Evolutionary conservation across 2,797 vertebrate genomes (phyloP).

Genomic region (Lindbergichthys nudifrons): DNA sequence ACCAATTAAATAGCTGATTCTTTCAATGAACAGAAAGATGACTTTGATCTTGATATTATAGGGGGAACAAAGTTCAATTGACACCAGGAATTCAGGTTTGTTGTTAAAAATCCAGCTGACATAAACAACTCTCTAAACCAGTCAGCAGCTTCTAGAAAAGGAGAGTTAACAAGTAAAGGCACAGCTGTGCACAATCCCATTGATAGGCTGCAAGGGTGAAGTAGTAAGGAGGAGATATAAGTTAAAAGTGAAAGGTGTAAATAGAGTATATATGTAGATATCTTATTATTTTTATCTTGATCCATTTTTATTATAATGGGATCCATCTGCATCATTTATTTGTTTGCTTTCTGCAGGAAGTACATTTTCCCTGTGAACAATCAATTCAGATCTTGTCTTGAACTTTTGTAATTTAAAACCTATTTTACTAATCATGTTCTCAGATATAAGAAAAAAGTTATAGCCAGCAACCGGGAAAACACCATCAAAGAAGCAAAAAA

Average conservation of each 20-base stretch:
- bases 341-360: too few relatives aligned
- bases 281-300: too few relatives aligned
- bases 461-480: constrained; percentile 41
- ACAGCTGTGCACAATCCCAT: constrained; percentile 77
- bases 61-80: background rate
- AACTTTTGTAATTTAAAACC: constrained; percentile 38
- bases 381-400: too few relatives aligned
- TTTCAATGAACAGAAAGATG: too few relatives aligned
- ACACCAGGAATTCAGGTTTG: constrained; percentile 16
- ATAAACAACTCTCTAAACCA: constrained; percentile 35
- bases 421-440: constrained; percentile 64
- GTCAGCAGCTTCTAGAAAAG: constrained; percentile 40
- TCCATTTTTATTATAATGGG: too few relatives aligned
- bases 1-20: background rate
- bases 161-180: constrained; percentile 37
- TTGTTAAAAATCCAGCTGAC: constrained; percentile 41
- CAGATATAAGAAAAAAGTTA: constrained; percentile 55
- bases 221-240: constrained; percentile 17
- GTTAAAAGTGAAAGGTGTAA: too few relatives aligned
- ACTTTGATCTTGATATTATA: background rate
- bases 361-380: too few relatives aligned
- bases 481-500: constrained; percentile 28
- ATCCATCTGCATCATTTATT: too few relatives aligned
- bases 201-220: constrained; percentile 57
- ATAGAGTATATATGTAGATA: too few relatives aligned